Conservation (phyloP, 2,797 vertebrate genomes). For the Melanotaenia parkinsoni region DNA sequence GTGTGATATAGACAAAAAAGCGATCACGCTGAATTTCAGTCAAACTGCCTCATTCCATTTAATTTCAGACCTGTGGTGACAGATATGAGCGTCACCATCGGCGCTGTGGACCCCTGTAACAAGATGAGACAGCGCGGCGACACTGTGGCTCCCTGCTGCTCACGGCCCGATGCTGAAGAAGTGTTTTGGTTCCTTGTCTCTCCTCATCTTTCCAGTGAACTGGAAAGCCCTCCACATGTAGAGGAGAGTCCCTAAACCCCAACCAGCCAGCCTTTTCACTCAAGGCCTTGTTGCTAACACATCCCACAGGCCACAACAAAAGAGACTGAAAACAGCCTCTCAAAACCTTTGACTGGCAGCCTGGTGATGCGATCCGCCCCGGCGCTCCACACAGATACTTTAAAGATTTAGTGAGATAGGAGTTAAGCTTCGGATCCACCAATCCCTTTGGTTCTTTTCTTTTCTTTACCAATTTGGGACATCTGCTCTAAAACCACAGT, state of each 20-base stretch:
- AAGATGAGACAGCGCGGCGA: conserved; percentile 32
- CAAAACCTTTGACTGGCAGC: conserved; percentile 65
- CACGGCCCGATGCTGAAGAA: conserved; percentile 27
- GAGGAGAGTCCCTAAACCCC: conserved; percentile 50
- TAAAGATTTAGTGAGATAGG: conserved; percentile 61
- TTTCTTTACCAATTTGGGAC: conserved; percentile 74
- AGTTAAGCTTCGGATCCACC: conserved; percentile 61
- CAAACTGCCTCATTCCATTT: conserved; percentile 57
- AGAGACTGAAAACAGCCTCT: conserved; percentile 66
- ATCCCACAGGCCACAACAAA: conserved; percentile 71
- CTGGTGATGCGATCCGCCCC: conserved; percentile 39
- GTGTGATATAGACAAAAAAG: conserved; percentile 49
- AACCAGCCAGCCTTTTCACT: conserved; percentile 56
- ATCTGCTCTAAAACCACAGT: conserved; percentile 71
- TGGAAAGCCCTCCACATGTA: conserved; percentile 57
- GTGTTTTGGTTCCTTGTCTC: conserved; percentile 55
- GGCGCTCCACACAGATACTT: conserved; percentile 55
- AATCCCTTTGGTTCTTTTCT: conserved; percentile 58
- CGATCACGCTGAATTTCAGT: conserved; percentile 52
- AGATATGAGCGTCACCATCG: conserved; percentile 43
- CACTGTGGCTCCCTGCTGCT: conserved; percentile 1
- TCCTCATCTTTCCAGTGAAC: conserved; percentile 62
- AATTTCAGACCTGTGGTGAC: conserved; percentile 64
- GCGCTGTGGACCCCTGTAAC: conserved; percentile 43
- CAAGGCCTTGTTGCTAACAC: conserved; percentile 61